phyloP scores from a whole-genome alignment of 2,888 invertebrate species.

The Drosophila helvetica region DNA sequence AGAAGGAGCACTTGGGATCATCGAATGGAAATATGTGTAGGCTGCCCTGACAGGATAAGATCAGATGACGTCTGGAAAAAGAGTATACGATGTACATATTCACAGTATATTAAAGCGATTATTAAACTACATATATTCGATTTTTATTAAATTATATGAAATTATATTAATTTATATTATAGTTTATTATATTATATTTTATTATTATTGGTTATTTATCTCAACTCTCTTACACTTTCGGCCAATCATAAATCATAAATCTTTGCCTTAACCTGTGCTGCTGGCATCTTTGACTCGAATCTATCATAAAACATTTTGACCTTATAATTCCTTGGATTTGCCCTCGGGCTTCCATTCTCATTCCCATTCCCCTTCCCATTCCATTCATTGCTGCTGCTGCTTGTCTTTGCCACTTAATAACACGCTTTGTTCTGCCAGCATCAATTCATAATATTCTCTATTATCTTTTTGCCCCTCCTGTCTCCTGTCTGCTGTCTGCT shows the following conservation, averaged over 20 bases:
- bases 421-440: slow-evolving; percentile 38
- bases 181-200: no score
- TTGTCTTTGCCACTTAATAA: slow-evolving; percentile 52
- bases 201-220: no score
- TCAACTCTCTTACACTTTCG: background rate
- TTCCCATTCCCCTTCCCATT: no score
- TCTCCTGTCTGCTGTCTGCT: background rate
- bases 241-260: background rate
- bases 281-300: background rate
- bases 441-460: slow-evolving; percentile 53
- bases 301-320: slow-evolving; percentile 17
- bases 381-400: background rate
- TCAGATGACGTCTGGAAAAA: slow-evolving; percentile 90
- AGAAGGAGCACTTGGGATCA: slow-evolving; percentile 97
- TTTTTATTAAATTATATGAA: no score
- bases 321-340: slow-evolving; percentile 19
- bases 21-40: slow-evolving; percentile 98
- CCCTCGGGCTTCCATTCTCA: slow-evolving; percentile 25
- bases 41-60: slow-evolving; percentile 96
- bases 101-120: no score
- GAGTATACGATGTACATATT: background rate
- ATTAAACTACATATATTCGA: no score
- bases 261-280: background rate
- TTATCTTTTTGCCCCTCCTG: background rate
- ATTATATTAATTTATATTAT: no score